A percentile compares a stretch with the other conserved stretches of the same genome.
Conservation (phyloP, 2,888 invertebrate genomes). For the Apomyelois bistriatella region DNA sequence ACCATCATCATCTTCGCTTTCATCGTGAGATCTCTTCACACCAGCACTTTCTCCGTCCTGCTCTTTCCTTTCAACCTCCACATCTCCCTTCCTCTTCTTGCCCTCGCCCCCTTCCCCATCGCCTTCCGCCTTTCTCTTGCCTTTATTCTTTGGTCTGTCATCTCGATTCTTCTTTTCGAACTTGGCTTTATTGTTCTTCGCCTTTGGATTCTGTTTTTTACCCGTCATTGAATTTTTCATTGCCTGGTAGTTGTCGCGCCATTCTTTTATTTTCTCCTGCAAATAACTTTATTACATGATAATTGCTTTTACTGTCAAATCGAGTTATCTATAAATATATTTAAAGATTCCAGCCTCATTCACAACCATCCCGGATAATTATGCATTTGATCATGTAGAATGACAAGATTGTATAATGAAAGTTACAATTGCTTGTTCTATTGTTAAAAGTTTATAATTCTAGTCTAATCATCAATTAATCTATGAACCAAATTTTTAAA, state of each 20-base stretch:
- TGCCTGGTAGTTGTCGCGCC: slow-evolving; percentile 63
- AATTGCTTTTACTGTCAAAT: neutral
- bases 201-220: slow-evolving; percentile 55
- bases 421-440: too few species aligned
- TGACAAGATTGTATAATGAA: too few species aligned
- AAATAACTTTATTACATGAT: slow-evolving; percentile 16
- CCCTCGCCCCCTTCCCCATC: slow-evolving; percentile 36
- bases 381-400: too few species aligned
- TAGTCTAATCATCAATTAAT: too few species aligned
- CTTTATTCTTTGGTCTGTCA: slow-evolving; percentile 39
- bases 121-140: slow-evolving; percentile 50
- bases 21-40: slow-evolving; percentile 54
- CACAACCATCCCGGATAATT: too few species aligned
- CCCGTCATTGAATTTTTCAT: slow-evolving; percentile 69
- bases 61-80: slow-evolving; percentile 39
- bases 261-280: slow-evolving; percentile 59
- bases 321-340: neutral
- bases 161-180: slow-evolving; percentile 49
- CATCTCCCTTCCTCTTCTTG: slow-evolving; percentile 54
- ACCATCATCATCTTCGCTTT: slow-evolving; percentile 35
- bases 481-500: too few species aligned
- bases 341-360: too few species aligned
- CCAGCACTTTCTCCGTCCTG: slow-evolving; percentile 35
- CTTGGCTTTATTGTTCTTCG: slow-evolving; percentile 49
- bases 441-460: too few species aligned